Evolutionary conservation across 2,113 vertebrate genomes (phyloP).

Genomic region (Brachypodius melanocephalos): DNA sequence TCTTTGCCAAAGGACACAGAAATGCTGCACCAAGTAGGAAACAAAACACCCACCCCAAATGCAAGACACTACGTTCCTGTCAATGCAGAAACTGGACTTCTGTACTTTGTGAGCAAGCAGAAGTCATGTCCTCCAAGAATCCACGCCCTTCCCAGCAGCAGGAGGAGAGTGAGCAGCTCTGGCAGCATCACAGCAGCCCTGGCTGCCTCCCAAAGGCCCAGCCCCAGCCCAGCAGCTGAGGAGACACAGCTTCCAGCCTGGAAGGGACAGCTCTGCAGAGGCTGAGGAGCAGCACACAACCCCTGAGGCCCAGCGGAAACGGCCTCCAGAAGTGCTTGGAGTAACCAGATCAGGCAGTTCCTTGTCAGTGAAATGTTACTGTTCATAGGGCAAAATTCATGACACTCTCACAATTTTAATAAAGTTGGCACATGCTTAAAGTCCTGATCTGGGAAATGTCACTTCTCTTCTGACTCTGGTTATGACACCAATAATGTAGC

Average conservation of each 20-base stretch:
- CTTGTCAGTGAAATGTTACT: neutral
- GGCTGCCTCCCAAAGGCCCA: neutral
- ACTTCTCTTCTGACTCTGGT: neutral
- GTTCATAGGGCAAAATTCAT: neutral
- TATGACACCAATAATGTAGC: neutral
- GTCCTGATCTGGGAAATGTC: neutral
- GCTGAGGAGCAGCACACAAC: neutral
- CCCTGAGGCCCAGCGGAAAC: neutral
- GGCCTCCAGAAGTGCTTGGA: neutral
- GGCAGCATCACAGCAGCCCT: neutral
- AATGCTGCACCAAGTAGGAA: neutral
- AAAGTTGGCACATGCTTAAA: neutral
- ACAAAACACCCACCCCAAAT: neutral
- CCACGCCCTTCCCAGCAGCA: neutral
- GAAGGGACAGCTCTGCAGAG: accelerated
- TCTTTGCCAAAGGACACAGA: neutral
- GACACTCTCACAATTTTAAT: neutral
- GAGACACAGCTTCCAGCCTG: neutral
- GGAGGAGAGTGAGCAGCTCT: neutral
- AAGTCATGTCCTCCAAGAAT: neutral
- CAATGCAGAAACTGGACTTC: neutral
- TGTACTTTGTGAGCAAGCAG: neutral
- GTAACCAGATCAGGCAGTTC: neutral
- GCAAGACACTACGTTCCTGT: neutral
- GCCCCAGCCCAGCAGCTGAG: neutral